Evolutionary conservation across 2,888 invertebrate species (phyloP).

Genomic region (Dascillus cervinus): DNA sequence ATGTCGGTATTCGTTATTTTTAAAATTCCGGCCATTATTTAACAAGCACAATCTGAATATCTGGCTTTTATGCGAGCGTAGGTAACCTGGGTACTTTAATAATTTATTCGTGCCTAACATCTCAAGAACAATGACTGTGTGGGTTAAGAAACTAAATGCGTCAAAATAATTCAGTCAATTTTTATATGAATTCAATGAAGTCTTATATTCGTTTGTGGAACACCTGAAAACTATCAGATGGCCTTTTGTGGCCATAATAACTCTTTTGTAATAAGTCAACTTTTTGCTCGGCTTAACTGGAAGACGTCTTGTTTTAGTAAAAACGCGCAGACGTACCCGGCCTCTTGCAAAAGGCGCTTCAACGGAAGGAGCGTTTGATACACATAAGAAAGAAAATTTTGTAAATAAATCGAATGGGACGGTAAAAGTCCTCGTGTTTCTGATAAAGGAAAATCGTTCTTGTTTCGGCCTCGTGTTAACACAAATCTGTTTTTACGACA

Average conservation of each 20-base stretch:
- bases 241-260: conserved; percentile 19
- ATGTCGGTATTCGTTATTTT: too few relatives aligned
- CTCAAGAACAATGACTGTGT: conserved; percentile 21
- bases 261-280: conserved; percentile 14
- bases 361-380: too few relatives aligned
- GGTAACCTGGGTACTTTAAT: conserved; percentile 12
- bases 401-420: too few relatives aligned
- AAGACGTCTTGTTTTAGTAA: conserved; percentile 8
- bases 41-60: too few relatives aligned
- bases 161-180: conserved; percentile 23
- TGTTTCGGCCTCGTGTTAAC: conserved; percentile 19
- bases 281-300: conserved; percentile 7
- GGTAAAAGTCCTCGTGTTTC: conserved; percentile 11
- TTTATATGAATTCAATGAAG: conserved; percentile 22
- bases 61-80: conserved; percentile 6
- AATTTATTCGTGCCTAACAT: conserved; percentile 14
- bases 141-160: conserved; percentile 18
- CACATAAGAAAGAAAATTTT: too few relatives aligned
- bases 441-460: conserved; percentile 19
- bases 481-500: conserved; percentile 16
- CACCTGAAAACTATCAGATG: conserved; percentile 23
- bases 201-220: conserved; percentile 21
- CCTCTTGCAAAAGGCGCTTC: not conserved
- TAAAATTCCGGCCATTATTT: too few relatives aligned
- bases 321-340: too few relatives aligned